These are phyloP conservation scores for Callocephalon fimbriatum DNA, from an alignment of 2,113 vertebrate genomes.

Conservation along the genomic window DNA sequence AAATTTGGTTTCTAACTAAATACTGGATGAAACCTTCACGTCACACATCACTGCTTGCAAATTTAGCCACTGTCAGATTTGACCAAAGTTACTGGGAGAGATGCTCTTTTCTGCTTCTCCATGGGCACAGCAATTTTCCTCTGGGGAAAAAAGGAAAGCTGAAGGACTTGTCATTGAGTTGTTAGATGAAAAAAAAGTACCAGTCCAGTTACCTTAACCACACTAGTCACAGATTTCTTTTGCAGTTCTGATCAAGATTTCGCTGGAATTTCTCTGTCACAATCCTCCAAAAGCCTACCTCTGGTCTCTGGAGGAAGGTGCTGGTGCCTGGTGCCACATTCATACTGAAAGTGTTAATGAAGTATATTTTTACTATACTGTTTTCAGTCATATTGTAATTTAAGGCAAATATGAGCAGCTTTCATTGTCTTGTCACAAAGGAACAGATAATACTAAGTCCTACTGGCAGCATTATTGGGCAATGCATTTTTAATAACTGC, in stretches of 20 bases:
- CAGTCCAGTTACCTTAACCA: background rate
- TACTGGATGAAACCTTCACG: background rate
- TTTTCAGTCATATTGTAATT: background rate
- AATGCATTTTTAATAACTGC: conserved; percentile 9
- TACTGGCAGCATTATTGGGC: background rate
- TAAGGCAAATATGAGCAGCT: background rate
- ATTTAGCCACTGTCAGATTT: background rate
- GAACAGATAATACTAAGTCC: background rate
- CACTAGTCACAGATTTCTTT: background rate
- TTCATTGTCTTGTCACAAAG: background rate
- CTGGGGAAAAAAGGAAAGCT: background rate
- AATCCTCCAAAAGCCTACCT: background rate
- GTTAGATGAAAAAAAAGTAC: background rate
- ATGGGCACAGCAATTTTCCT: background rate
- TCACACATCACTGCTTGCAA: background rate
- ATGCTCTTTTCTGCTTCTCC: background rate
- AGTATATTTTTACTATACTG: background rate
- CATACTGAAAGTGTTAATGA: background rate
- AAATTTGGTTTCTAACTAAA: conserved; percentile 18
- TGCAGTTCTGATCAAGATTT: background rate
- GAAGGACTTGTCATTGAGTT: background rate
- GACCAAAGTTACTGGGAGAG: background rate
- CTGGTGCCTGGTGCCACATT: background rate
- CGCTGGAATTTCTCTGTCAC: background rate
- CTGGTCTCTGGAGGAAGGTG: background rate